These are phyloP conservation scores for Muntiacus reevesi DNA, from an alignment of 2,113 vertebrate genomes.

Conservation along the genomic window DNA sequence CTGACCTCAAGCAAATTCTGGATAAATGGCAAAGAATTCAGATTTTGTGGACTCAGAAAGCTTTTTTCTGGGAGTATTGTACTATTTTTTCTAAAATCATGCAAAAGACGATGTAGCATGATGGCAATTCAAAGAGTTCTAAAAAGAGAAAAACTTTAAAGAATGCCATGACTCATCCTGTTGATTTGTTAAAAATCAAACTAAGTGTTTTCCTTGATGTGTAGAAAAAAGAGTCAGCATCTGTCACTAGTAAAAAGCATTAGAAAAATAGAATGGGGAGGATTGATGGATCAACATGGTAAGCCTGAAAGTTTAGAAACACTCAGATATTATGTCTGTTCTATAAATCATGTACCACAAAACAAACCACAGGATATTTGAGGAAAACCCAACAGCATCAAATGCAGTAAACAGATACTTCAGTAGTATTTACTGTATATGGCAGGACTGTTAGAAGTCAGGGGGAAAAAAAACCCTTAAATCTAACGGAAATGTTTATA, in stretches of 20 bases:
- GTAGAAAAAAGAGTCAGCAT: not conserved
- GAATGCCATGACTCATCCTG: not conserved
- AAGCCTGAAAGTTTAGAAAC: not conserved
- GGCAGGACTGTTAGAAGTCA: not conserved
- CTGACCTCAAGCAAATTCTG: not conserved
- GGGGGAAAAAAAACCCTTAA: rapidly evolving
- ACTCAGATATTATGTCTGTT: not conserved
- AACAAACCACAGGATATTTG: not conserved
- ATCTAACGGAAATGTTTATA: not conserved
- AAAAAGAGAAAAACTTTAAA: not conserved
- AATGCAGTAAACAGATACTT: not conserved
- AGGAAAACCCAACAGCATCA: not conserved
- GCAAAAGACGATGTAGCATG: not conserved
- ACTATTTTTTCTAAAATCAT: not conserved
- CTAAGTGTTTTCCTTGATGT: not conserved
- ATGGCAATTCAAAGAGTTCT: not conserved
- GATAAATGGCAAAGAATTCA: not conserved
- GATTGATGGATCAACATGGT: not conserved
- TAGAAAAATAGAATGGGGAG: not conserved
- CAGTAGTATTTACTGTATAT: no score
- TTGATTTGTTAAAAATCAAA: slow-evolving; percentile 39
- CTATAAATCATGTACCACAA: not conserved
- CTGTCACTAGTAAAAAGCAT: not conserved
- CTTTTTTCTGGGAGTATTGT: not conserved
- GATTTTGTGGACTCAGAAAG: not conserved